Base-by-base conservation (phyloP, 2,888 invertebrate species). In the Pristionchus entomophagus region DNA sequence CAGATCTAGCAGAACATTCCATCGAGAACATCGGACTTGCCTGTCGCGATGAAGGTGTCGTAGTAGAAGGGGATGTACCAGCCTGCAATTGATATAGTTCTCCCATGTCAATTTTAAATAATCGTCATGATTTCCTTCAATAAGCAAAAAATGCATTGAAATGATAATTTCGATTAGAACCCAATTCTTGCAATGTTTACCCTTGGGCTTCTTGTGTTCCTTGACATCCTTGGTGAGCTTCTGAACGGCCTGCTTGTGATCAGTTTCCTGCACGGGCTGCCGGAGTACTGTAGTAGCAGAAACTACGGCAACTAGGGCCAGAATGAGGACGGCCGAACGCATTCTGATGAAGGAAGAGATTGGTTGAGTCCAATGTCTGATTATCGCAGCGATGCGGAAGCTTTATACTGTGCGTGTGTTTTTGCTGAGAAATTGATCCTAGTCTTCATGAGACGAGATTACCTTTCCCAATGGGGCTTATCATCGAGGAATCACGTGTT, bases 1-100 rank as follows among this genome's bases (percentile, higher is more conserved):
- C 73, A 73, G 12, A 73, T 29, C 8, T 41, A n/a, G 73, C 73
- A 73, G 73, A 73, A 73, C 22, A 73, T 14, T 26, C 73, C 73
- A 45, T 38, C n/a, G 41, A 73, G 73, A 8, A 73, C 73, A 14
- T n/a, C 14, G 14, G 14, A 12, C 26, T 73, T 73, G 22, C 73
- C 73, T 26, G 73, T 73, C 10, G 22, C 73, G 12, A 26, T 26
- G 73, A 73, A 73, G 45, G 73, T 73, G 26, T 73, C n/a, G 45
- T 22, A 73, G 73, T 73, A 73, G 41, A 26, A 26, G 26, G 41
- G 41, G 26, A 73, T 35, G 41, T 41, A 73, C 73, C 73, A 73
- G 6, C 73, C 73, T 73, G 73, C 2, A 73, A 6, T 45, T 4
- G 22, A 0, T 22, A 12, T n/a, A n/a, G n/a, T n/a, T n/a, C n/a